A percentile compares a stretch with the other conserved stretches of the same genome.
phyloP scores from a whole-genome alignment of 2,888 invertebrate genomes.

The Scrobipalpa costella region DNA sequence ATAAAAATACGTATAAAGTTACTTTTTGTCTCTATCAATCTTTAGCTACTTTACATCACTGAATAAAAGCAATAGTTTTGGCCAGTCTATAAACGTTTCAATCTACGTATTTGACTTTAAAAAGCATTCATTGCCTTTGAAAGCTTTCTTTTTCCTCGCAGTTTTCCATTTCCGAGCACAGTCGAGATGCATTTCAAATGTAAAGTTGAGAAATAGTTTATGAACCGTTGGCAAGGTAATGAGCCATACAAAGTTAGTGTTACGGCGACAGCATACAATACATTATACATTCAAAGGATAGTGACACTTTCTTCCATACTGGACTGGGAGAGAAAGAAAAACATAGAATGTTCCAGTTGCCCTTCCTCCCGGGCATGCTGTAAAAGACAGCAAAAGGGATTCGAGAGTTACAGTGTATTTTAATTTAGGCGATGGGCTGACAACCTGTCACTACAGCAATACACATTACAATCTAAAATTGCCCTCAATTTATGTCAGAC shows the following conservation, averaged over 20 bases:
- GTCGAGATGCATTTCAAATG: slow-evolving; percentile 15
- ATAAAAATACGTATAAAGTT: no score
- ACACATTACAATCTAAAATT: no score
- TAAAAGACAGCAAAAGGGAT: no score
- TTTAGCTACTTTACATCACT: neutral
- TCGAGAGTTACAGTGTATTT: no score
- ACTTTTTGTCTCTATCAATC: neutral
- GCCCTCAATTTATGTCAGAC: no score
- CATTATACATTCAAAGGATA: slow-evolving; percentile 13
- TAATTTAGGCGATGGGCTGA: no score
- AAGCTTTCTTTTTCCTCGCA: slow-evolving; percentile 2
- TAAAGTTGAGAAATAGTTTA: slow-evolving; percentile 16
- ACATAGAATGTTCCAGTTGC: no score
- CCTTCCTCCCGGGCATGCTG: no score
- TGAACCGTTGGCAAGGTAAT: slow-evolving; percentile 7
- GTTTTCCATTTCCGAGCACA: slow-evolving; percentile 9
- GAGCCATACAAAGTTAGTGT: slow-evolving; percentile 13
- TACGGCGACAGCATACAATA: slow-evolving; percentile 14
- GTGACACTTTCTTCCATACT: no score
- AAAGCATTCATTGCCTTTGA: slow-evolving; percentile 6
- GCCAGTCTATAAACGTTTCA: neutral
- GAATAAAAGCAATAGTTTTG: slow-evolving; percentile 6
- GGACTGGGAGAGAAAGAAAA: no score
- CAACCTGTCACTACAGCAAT: no score
- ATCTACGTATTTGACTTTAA: neutral